Conservation (phyloP, 2,797 vertebrate genomes). For the Acanthurus leucopareius region DNA sequence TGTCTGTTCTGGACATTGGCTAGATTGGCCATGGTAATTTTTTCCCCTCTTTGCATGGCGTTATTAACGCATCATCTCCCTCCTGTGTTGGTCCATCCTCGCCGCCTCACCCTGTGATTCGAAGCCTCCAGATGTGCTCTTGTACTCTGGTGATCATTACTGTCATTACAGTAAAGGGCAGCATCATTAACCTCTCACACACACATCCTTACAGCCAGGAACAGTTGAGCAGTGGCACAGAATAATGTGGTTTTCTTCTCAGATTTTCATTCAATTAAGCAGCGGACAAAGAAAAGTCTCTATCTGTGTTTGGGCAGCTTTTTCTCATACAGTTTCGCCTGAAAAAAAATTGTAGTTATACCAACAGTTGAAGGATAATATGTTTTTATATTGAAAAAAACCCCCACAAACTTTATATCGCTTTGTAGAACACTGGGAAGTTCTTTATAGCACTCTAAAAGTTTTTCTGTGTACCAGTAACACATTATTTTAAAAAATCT, state of each 20-base stretch:
- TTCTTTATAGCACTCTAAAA: constrained; percentile 19
- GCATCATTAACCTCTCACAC: constrained; percentile 59
- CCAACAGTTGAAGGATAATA: constrained; percentile 35
- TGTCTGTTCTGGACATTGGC: constrained; percentile 50
- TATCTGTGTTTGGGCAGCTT: constrained; percentile 13
- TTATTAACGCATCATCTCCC: constrained; percentile 59
- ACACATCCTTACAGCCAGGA: background rate
- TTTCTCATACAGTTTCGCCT: constrained; percentile 17
- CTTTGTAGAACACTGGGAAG: constrained; percentile 24
- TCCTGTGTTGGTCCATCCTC: constrained; percentile 37
- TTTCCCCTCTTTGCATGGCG: constrained; percentile 14
- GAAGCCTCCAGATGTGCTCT: constrained; percentile 71
- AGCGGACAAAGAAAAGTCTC: constrained; percentile 30
- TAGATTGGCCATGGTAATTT: constrained; percentile 31
- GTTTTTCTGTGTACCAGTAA: constrained; percentile 37
- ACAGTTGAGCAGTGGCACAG: constrained; percentile 9
- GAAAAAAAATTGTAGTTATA: constrained; percentile 32
- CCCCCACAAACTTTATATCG: background rate
- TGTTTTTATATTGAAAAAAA: constrained; percentile 25
- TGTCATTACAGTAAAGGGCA: constrained; percentile 67
- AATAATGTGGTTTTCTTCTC: constrained; percentile 30
- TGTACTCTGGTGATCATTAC: constrained; percentile 63
- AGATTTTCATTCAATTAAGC: constrained; percentile 45
- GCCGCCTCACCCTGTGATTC: constrained; percentile 49
- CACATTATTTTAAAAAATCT: constrained; percentile 25